Evolutionary conservation across 2,888 invertebrate species (phyloP).

Genomic region (Patella ulyssiponensis): DNA sequence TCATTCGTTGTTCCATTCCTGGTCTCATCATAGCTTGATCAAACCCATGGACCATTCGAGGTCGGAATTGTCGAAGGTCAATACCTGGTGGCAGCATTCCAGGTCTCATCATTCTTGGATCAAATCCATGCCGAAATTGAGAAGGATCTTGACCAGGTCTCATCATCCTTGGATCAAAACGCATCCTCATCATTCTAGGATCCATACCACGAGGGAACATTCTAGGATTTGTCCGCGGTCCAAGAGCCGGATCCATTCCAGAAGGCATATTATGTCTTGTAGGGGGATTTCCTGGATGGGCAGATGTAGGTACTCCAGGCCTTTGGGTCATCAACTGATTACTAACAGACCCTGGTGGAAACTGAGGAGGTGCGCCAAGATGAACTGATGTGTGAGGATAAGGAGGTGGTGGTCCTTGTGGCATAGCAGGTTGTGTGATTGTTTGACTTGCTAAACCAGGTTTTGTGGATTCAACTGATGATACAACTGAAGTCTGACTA

Average conservation of each 20-base stretch:
- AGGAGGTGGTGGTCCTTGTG: conserved; percentile 19
- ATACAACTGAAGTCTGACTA: too few species aligned
- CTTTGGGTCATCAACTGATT: not conserved
- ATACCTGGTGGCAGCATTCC: not conserved
- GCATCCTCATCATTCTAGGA: conserved; percentile 3
- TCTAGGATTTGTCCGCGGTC: not conserved
- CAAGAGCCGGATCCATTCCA: conserved; percentile 1
- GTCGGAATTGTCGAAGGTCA: not conserved
- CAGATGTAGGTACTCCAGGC: not conserved
- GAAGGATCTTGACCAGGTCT: not conserved
- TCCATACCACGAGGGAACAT: not conserved
- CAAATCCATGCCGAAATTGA: not conserved
- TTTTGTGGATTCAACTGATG: too few species aligned
- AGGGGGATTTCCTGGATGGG: not conserved
- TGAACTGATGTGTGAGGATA: conserved; percentile 23
- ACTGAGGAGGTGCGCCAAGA: conserved; percentile 12
- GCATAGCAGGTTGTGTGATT: too few species aligned
- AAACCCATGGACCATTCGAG: conserved; percentile 2
- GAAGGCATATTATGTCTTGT: not conserved
- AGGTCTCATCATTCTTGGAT: not conserved
- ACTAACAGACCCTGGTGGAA: conserved; percentile 23
- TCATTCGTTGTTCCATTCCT: not conserved
- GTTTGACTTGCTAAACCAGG: too few species aligned
- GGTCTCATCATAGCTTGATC: conserved; percentile 1
- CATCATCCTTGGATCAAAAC: conserved; percentile 2